phyloP scores from a whole-genome alignment of 2,113 vertebrate genomes.

The Crotalus helleri region DNA sequence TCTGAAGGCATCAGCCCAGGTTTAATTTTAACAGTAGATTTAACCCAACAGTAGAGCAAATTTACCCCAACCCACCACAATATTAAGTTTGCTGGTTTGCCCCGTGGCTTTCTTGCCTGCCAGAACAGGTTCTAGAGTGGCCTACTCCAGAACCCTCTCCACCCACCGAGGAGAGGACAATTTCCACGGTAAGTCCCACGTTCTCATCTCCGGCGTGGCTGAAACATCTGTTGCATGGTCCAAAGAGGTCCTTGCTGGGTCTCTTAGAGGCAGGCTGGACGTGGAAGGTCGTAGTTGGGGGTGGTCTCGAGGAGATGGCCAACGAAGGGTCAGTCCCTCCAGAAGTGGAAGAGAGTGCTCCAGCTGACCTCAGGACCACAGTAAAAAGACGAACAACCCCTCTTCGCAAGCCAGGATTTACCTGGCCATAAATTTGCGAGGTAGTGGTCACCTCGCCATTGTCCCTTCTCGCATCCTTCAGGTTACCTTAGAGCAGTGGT shows the following conservation, averaged over 20 bases:
- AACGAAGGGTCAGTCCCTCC: not conserved
- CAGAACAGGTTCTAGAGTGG: not conserved
- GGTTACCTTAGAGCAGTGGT: too few relatives aligned
- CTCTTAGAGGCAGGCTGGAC: not conserved
- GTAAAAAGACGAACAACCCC: not conserved
- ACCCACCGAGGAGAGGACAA: not conserved
- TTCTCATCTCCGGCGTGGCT: not conserved
- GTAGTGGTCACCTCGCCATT: not conserved
- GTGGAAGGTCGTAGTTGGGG: not conserved
- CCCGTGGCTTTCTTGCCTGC: not conserved
- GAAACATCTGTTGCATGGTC: not conserved
- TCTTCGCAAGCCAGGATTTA: too few relatives aligned
- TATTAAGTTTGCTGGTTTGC: not conserved
- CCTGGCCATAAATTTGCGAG: too few relatives aligned
- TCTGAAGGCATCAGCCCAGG: not conserved
- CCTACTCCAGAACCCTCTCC: not conserved
- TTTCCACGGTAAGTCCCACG: not conserved
- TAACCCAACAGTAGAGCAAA: not conserved
- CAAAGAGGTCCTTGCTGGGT: not conserved
- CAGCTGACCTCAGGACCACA: too few relatives aligned
- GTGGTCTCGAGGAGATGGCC: not conserved
- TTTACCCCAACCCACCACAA: not conserved
- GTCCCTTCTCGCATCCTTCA: not conserved
- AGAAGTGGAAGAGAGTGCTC: too few relatives aligned
- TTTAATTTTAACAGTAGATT: too few relatives aligned